Evolutionary conservation across 2,797 vertebrate genomes (phyloP).

Genomic region (Oryzias sinensis): DNA sequence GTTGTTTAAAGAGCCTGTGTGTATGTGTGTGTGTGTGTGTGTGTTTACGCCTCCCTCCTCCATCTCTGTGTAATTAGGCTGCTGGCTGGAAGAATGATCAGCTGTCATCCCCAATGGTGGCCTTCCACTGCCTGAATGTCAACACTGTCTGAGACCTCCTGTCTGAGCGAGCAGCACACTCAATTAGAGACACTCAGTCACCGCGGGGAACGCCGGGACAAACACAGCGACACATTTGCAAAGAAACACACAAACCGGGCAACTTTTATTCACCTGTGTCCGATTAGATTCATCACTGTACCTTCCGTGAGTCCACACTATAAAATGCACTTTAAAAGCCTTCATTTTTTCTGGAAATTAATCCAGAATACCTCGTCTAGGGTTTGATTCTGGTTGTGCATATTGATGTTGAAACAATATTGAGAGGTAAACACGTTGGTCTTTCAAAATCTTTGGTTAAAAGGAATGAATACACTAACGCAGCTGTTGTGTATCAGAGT

Average conservation of each 20-base stretch:
- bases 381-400: too few relatives aligned
- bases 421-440: too few relatives aligned
- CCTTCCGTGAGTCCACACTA: not conserved
- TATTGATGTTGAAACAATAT: too few relatives aligned
- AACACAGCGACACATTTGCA: constrained; percentile 43
- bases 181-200: constrained; percentile 69
- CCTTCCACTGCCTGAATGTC: constrained; percentile 71
- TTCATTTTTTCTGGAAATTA: too few relatives aligned
- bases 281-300: constrained; percentile 34
- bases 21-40: constrained; percentile 3
- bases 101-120: constrained; percentile 69
- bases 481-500: too few relatives aligned
- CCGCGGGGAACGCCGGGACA: constrained; percentile 50
- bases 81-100: constrained; percentile 69
- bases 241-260: constrained; percentile 13
- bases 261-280: not conserved
- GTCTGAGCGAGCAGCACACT: constrained; percentile 67
- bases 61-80: constrained; percentile 61
- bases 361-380: too few relatives aligned
- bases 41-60: constrained; percentile 29
- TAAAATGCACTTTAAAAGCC: too few relatives aligned
- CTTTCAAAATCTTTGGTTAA: too few relatives aligned
- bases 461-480: too few relatives aligned
- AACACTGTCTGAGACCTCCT: constrained; percentile 69
- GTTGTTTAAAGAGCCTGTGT: constrained; percentile 45